Conservation (phyloP, 2,113 vertebrate genomes). For the Acanthisitta chloris region DNA sequence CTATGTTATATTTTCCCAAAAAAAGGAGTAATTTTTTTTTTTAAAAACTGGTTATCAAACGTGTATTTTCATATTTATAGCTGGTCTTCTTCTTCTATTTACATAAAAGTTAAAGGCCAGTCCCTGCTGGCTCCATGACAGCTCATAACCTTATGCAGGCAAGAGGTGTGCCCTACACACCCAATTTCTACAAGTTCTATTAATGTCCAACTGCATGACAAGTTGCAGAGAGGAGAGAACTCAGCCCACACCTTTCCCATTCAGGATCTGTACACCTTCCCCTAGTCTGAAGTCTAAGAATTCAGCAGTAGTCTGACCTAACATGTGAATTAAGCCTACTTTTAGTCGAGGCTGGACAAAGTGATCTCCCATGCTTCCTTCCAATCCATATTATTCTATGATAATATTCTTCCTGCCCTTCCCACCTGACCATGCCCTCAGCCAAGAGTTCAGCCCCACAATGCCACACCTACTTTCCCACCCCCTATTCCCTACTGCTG, state of each 20-base stretch:
- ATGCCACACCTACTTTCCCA: neutral
- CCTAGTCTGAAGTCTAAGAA: neutral
- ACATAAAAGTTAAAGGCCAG: neutral
- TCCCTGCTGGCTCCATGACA: neutral
- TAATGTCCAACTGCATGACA: neutral
- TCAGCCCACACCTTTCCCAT: neutral
- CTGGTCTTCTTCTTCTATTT: neutral
- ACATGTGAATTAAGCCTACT: neutral
- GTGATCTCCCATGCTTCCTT: neutral
- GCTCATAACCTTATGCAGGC: neutral
- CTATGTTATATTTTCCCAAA: neutral
- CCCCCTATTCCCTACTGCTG: neutral
- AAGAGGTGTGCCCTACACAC: neutral
- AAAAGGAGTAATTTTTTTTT: neutral
- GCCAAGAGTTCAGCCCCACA: neutral
- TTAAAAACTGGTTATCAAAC: neutral
- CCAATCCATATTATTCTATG: neutral
- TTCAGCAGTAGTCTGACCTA: neutral
- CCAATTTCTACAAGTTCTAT: neutral
- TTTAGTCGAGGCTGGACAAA: neutral
- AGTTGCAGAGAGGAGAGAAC: neutral
- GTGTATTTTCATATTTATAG: neutral
- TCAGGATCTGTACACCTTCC: neutral
- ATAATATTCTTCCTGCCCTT: neutral
- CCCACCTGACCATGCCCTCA: neutral